Evolutionary conservation across 2,797 vertebrate species (phyloP), one percentile per base, ranked within the genome.

Genomic region (Hozukius guyotensis): DNA sequence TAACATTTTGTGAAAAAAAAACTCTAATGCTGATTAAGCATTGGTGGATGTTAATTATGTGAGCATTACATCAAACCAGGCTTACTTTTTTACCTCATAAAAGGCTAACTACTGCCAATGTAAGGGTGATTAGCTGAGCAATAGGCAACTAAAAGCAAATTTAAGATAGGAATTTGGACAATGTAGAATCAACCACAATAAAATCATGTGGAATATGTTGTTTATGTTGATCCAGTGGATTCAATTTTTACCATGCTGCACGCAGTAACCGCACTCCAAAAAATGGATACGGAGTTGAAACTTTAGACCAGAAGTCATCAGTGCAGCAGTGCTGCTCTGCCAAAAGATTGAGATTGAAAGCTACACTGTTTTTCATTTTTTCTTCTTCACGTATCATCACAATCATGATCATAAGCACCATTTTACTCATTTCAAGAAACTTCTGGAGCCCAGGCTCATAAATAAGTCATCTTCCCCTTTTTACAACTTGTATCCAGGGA

Each of bases 381-480:
- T 59, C 62, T 71, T 55, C 59, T 52, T 59, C 5, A 20, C 1
- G 3, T 31, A 46, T 71, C 8, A 25, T 55, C 24, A 27, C 16
- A 57, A 27, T 25, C 24, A 34, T 16, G n/a, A 3, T 74, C 64
- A 46, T 53, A n/a, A 53, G 29, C 22, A 14, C 16, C 59, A 27
- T 63, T 73, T 77, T 42, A 34, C 36, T 65, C 13, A 61, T 75
- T 72, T 75, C 13, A 53, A 36, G 75, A 74, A 16, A 77, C 55
- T 57, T 75, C 31, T 22, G 62, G 22, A 65, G 42, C 66, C n/a
- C 11, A 6, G 4, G 11, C 59, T 69, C 38, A 9, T 82, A 77
- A 86, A 89, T 79, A 66, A 64, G 18, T 85, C 66, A 75, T 31
- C 49, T 38, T 62, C 18, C 36, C 32, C 18, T 53, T 71, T 73